Conservation (phyloP, 2,888 invertebrate genomes). For the Ganaspis brasiliensis region DNA sequence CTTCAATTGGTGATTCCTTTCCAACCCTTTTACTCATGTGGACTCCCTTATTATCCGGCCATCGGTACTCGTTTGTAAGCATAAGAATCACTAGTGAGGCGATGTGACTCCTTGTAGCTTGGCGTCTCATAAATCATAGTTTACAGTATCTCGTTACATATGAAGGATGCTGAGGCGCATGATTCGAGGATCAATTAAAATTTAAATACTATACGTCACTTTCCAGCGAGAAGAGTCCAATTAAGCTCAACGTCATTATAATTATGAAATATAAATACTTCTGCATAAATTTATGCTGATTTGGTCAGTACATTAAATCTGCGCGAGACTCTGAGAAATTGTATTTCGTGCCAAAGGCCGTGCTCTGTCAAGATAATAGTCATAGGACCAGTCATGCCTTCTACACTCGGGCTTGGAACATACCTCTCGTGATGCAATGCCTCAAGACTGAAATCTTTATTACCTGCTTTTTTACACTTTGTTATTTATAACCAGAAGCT, state of each 20-base stretch:
- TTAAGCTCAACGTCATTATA: conserved; percentile 36
- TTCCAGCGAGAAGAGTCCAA: conserved; percentile 21
- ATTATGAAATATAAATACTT: conserved; percentile 31
- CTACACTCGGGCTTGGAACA: conserved; percentile 14
- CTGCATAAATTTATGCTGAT: conserved; percentile 35
- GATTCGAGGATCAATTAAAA: conserved; percentile 39
- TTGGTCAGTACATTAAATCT: conserved; percentile 35
- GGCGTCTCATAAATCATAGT: conserved; percentile 33
- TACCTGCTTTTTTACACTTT: conserved; percentile 10
- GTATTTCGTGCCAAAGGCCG: conserved; percentile 27
- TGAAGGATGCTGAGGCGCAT: conserved; percentile 23
- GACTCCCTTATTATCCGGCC: conserved; percentile 48
- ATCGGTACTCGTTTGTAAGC: not conserved
- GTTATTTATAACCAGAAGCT: conserved; percentile 34
- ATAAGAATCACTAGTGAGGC: conserved; percentile 1
- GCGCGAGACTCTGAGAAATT: conserved; percentile 34
- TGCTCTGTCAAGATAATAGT: conserved; percentile 40
- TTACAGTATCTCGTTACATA: conserved; percentile 39
- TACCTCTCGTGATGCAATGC: conserved; percentile 31
- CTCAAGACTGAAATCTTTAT: conserved; percentile 34
- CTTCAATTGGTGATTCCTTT: conserved; percentile 8
- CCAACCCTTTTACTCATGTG: conserved; percentile 39
- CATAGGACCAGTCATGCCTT: conserved; percentile 32
- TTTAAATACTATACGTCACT: conserved; percentile 33
- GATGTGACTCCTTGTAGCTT: conserved; percentile 1